Percentiles rank a stretch among this genome's conserved stretches.
Evolutionary conservation across 2,113 vertebrate genomes (phyloP).

Genomic region (Heterotilapia buettikoferi): DNA sequence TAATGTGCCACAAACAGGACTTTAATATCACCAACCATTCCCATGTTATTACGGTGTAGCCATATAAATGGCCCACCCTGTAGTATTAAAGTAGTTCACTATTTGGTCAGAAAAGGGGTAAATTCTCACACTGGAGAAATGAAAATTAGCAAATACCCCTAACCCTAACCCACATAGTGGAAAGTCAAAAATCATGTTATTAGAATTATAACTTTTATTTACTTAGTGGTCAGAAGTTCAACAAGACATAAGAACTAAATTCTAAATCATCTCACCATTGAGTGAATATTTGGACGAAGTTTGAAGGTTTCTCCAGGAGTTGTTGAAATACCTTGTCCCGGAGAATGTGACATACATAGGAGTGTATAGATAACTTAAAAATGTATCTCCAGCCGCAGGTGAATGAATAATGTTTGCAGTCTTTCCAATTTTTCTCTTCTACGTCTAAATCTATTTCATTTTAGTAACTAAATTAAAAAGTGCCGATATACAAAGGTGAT

Average conservation of each 20-base stretch:
- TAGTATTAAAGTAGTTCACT: background rate
- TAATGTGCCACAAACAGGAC: too few relatives aligned
- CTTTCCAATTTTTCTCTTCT: background rate
- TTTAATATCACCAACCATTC: too few relatives aligned
- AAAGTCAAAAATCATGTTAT: background rate
- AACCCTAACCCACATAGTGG: background rate
- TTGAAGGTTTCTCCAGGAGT: background rate
- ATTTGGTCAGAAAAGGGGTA: background rate
- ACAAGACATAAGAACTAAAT: background rate
- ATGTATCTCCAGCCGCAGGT: background rate
- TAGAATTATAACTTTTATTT: background rate
- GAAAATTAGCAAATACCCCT: background rate
- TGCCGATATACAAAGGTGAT: background rate
- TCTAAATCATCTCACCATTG: background rate
- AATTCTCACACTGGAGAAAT: background rate
- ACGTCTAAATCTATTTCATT: background rate
- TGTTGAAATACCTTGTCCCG: background rate
- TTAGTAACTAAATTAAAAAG: background rate
- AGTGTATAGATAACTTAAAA: background rate
- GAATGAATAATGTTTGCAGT: background rate
- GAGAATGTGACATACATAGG: background rate
- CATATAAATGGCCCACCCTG: too few relatives aligned
- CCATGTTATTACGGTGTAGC: too few relatives aligned
- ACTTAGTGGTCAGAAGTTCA: background rate
- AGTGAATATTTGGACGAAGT: background rate